Base-by-base conservation (phyloP, 2,888 invertebrate genomes). In the Brachylomia viminalis region DNA sequence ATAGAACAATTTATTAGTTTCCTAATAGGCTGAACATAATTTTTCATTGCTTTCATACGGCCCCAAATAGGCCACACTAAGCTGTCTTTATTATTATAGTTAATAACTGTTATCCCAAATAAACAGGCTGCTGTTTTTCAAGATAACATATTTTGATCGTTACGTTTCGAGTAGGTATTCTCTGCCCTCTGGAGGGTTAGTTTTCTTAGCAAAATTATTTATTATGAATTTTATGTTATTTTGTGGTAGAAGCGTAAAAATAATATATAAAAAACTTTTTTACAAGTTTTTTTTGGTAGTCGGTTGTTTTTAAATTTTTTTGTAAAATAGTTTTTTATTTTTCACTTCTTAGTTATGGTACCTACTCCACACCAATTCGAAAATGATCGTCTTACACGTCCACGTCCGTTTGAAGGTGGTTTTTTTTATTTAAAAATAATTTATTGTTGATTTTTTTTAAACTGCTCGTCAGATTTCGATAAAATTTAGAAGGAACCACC, bases 51-150 rank as follows among this genome's bases (percentile, higher is more conserved):
- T 69, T 68, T 67, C 64, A 47, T 45, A 59, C 54, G 56, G 59
- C 56, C 59, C 56, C 33, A 76, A 79, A 77, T 74, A 69, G 49
- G 23, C 27, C 68, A 3, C 64, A 69, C 61, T 76, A 79, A 74
- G 75, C 79, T 68, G 47, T 69, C 38, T 76, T 79, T 77, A 76
- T 79, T 79, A 72, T 77, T 74, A 76, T 58, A 67, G 71, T 72
- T 76, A 79, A 75, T 79, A 82, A 74, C 68, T 72, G 58, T 42
- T 68, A 79, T 85, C 67, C 67, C 65, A 77, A 73, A 75, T 73
- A 85, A 71, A 83, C 66, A 72, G 65, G 70, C 77, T 65, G 27
- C 72, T 83, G 75, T 80, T 77, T 85, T 83, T 80, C 27, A 49
- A 75, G 79, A 83, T 77, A 74, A 82, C 33, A 76, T 79, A 70